Conservation (phyloP, 2,888 invertebrate genomes). For the Metallyticus violacea region DNA sequence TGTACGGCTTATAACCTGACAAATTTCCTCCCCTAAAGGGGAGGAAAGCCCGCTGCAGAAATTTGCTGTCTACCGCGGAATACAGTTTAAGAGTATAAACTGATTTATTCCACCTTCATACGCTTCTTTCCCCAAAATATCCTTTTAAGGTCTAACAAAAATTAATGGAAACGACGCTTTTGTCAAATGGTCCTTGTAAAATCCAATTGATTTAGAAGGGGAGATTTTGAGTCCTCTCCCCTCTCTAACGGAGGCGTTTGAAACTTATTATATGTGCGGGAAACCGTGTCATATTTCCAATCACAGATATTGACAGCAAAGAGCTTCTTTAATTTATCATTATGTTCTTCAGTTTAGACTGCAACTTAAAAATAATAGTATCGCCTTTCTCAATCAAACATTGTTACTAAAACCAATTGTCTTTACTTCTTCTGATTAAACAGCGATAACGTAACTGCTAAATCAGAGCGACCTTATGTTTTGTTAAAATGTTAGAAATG, state of each 20-base stretch:
- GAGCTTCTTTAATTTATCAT: not conserved
- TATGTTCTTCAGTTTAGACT: not conserved
- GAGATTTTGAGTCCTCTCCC: not conserved
- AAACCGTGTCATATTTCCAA: not conserved
- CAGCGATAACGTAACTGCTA: no score
- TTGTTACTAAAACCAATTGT: no score
- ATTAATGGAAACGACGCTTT: not conserved
- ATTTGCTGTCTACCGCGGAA: not conserved
- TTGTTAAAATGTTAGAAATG: no score
- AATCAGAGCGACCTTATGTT: no score
- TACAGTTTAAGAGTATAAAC: not conserved
- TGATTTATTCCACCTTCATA: not conserved
- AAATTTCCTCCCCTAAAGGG: not conserved
- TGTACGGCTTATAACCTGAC: constrained; percentile 5
- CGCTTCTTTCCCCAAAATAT: not conserved
- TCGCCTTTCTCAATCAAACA: no score
- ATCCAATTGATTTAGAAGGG: not conserved
- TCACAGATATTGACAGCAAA: not conserved
- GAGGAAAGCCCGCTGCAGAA: not conserved
- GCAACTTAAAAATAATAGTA: not conserved
- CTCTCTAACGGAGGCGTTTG: not conserved
- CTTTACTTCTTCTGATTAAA: no score
- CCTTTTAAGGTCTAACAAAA: not conserved
- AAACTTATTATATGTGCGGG: not conserved
- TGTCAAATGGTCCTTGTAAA: constrained; percentile 1